Evolutionary conservation across 35 echinoderm and acorn worm species (phyloP), one percentile per base, ranked within the genome.

Genomic region (Patiria miniata): DNA sequence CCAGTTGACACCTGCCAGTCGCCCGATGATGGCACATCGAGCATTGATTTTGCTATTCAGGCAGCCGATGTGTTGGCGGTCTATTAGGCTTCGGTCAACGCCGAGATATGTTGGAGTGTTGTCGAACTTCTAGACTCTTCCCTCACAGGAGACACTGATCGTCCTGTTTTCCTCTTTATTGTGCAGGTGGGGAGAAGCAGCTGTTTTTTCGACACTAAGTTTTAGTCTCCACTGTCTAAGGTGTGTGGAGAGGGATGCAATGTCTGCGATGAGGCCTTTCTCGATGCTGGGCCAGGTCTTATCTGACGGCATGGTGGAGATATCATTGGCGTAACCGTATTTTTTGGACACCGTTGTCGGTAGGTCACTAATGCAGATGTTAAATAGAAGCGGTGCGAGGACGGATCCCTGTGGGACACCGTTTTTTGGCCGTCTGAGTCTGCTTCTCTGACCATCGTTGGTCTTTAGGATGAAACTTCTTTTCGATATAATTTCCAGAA

Each of bases 371-470:
- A 21, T 60, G n/a, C 68, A 85, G 5, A 85, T 34, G 39, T 68
- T 85, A 26, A 85, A 9, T 18, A n/a, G n/a, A n/a, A 54, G 52
- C 52, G 83, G 83, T 36, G 83, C 83, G 26, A 65, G 55, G 19
- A 85, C 83, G 23, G 83, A n/a, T n/a, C n/a, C n/a, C n/a, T n/a
- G n/a, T n/a, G n/a, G n/a, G n/a, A n/a, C n/a, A n/a, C n/a, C n/a
- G 68, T 68, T 85, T 60, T 37, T 60, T 26, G 68, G 83, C 2
- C 83, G 52, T 4, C 83, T 34, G 2, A 36, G 83, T 36, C 83
- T 85, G 56, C 55, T 85, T 54, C 40, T n/a, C 16, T 85, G 52
- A 38, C 83, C 83, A 39, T 68, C 55, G 53, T 50, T 83, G 80
- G 30, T 60, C 58, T 85, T 68, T 2, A 85, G 58, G 37, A 85